Conservation (phyloP, 2,797 vertebrate species). For the Tolypeutes matacus region DNA sequence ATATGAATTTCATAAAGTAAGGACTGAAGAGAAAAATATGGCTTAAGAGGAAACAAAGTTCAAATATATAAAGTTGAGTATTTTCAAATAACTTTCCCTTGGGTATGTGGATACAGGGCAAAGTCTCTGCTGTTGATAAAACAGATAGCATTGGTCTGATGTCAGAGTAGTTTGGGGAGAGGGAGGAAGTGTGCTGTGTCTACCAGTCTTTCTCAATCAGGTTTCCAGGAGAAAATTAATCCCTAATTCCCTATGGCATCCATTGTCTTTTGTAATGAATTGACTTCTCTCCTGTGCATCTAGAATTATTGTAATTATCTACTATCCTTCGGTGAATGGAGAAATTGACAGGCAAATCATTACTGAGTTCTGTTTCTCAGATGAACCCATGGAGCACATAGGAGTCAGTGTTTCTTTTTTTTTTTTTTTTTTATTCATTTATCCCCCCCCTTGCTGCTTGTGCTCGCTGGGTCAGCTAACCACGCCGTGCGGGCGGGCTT, state of each 20-base stretch:
- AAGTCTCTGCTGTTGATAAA: not conserved
- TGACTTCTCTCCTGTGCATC: not conserved
- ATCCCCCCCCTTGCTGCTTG: no score
- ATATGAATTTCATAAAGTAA: not conserved
- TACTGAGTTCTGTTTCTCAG: not conserved
- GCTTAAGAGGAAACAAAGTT: not conserved
- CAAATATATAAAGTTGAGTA: slow-evolving; percentile 1
- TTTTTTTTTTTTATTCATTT: no score
- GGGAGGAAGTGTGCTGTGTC: not conserved
- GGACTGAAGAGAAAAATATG: slow-evolving; percentile 35
- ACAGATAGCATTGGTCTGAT: not conserved
- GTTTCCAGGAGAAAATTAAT: not conserved
- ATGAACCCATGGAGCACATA: not conserved
- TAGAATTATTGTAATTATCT: not conserved
- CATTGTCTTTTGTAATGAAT: not conserved
- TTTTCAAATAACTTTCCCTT: not conserved
- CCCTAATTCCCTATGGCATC: not conserved
- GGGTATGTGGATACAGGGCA: not conserved
- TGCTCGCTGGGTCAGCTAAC: no score
- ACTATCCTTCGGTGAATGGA: not conserved
- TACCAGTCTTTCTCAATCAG: not conserved
- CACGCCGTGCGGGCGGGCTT: no score
- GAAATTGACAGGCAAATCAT: not conserved
- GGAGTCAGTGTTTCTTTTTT: not conserved
- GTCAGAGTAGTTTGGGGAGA: not conserved